phyloP scores from a whole-genome alignment of 2,888 invertebrate genomes.

The Ashinkailepas kermadecensis region DNA sequence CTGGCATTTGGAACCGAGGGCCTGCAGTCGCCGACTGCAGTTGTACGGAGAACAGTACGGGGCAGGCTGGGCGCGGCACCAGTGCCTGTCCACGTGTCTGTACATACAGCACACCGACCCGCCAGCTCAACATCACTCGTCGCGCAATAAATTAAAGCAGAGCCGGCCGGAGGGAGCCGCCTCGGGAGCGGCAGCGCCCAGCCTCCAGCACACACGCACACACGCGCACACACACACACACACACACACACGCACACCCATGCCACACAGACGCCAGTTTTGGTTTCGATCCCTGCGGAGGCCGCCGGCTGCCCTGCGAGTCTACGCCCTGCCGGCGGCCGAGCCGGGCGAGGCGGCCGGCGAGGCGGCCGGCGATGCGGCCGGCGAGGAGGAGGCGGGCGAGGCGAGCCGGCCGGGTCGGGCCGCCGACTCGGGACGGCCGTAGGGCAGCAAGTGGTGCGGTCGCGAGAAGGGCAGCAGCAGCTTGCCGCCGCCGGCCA shows the following conservation, averaged over 20 bases:
- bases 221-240: background rate
- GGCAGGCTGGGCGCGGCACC: too few relatives aligned
- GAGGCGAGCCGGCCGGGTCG: background rate
- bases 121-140: background rate
- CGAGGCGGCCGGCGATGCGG: background rate
- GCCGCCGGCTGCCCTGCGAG: background rate
- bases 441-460: constrained; percentile 4
- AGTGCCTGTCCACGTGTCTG: too few relatives aligned
- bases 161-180: background rate
- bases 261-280: background rate
- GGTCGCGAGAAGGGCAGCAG: background rate
- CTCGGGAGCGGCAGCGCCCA: too few relatives aligned
- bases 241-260: background rate
- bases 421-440: background rate
- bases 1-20: background rate
- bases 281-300: constrained; percentile 4
- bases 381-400: background rate
- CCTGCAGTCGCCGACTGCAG: background rate
- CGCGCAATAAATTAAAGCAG: constrained; percentile 18
- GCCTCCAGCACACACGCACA: too few relatives aligned
- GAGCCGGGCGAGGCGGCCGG: background rate
- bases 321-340: background rate
- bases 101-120: too few relatives aligned
- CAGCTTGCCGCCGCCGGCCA: background rate
- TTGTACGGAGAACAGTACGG: background rate